phyloP scores from a whole-genome alignment of 2,113 vertebrate species.

The Ictalurus furcatus region DNA sequence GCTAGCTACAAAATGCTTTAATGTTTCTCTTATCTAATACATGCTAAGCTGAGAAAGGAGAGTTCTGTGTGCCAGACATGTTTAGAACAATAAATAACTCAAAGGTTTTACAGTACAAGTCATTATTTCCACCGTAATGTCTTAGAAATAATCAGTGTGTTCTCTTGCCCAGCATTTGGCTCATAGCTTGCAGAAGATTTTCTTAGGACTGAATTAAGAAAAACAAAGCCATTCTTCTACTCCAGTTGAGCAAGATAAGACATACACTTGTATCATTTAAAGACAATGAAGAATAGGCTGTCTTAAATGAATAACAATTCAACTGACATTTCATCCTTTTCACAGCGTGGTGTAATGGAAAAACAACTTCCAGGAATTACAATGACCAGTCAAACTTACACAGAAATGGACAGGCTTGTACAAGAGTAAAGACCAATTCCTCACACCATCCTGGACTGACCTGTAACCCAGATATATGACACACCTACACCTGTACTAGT shows the following conservation, averaged over 20 bases:
- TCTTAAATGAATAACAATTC: neutral
- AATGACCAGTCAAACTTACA: neutral
- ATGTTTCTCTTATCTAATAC: slow-evolving; percentile 8
- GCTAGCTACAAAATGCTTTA: slow-evolving; percentile 39
- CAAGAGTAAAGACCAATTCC: slow-evolving; percentile 17
- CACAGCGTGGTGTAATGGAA: neutral
- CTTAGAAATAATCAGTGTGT: neutral
- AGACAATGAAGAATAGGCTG: neutral
- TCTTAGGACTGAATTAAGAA: neutral
- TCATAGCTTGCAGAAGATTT: neutral
- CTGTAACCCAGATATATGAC: slow-evolving; percentile 28
- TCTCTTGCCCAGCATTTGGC: neutral
- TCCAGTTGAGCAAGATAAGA: neutral
- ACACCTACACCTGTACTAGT: slow-evolving; percentile 26
- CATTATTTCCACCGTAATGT: neutral
- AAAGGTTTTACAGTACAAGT: neutral
- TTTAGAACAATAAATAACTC: slow-evolving; percentile 13
- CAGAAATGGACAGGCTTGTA: neutral
- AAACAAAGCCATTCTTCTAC: neutral
- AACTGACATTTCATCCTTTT: neutral
- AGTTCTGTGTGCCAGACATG: neutral
- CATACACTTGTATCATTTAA: neutral
- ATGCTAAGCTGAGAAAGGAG: neutral
- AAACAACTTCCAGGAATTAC: neutral
- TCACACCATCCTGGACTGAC: neutral